A percentile compares a stretch with the other conserved stretches of the same genome.
Evolutionary conservation across 2,113 vertebrate species (phyloP).

Genomic region (Nanorana parkeri): DNA sequence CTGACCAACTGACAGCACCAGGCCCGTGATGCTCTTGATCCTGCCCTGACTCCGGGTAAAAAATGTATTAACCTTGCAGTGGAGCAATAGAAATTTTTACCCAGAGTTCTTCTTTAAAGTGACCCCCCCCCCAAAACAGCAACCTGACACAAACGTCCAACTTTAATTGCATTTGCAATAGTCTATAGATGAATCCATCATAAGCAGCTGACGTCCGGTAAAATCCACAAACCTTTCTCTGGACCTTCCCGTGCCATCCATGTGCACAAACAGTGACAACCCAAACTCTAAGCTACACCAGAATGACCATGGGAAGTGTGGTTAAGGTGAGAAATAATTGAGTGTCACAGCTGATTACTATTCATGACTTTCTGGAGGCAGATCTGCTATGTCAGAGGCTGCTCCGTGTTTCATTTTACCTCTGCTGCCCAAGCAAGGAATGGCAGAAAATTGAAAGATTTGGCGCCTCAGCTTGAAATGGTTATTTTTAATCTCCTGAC

Average conservation of each 20-base stretch:
- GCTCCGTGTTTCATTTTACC: constrained; percentile 57
- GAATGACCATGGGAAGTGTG: neutral
- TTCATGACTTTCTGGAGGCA: constrained; percentile 25
- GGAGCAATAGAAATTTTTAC: too few species aligned
- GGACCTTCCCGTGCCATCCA: neutral
- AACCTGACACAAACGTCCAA: too few species aligned
- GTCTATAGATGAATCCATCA: too few species aligned
- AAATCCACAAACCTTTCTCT: too few species aligned
- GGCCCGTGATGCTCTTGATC: too few species aligned
- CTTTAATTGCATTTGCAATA: too few species aligned
- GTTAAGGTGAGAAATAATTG: constrained; percentile 44
- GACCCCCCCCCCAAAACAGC: too few species aligned
- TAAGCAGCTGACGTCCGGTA: too few species aligned
- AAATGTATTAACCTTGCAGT: too few species aligned
- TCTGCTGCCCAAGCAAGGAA: neutral
- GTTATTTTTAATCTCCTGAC: constrained; percentile 28
- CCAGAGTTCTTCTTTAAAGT: too few species aligned
- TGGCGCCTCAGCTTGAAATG: constrained; percentile 1
- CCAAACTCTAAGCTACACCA: neutral
- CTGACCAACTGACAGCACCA: too few species aligned
- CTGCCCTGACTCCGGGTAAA: too few species aligned
- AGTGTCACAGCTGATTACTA: constrained; percentile 52
- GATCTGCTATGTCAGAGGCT: constrained; percentile 20
- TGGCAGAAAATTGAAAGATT: constrained; percentile 2
- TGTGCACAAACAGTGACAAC: neutral